These are phyloP conservation scores for Monomorium pharaonis DNA, from an alignment of 1,140 invertebrate species.

Conservation along the genomic window DNA sequence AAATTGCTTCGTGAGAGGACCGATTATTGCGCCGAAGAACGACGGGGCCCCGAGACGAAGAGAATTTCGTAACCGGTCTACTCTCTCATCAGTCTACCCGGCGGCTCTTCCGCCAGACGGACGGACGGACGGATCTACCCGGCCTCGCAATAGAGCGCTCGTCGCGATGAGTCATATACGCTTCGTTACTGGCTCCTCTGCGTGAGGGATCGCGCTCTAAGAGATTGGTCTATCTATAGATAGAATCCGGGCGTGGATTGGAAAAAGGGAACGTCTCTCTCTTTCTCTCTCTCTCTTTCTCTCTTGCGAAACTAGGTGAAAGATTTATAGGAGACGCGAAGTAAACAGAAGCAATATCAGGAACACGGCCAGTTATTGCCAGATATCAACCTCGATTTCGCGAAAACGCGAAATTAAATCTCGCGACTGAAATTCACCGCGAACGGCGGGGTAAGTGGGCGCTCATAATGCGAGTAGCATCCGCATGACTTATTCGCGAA, in stretches of 20 bases:
- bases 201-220: neutral
- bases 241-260: neutral
- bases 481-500: neutral
- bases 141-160: slow-evolving; percentile 36
- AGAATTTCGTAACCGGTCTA: slow-evolving; percentile 43
- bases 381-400: neutral
- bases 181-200: slow-evolving; percentile 16
- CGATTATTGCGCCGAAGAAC: slow-evolving; percentile 55
- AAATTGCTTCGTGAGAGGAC: slow-evolving; percentile 57
- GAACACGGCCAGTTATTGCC: neutral
- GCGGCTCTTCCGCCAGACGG: slow-evolving; percentile 32
- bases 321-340: neutral
- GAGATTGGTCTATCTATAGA: slow-evolving; percentile 25
- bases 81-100: slow-evolving; percentile 30
- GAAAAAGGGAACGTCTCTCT: neutral
- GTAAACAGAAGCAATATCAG: neutral
- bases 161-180: slow-evolving; percentile 37
- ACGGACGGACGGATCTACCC: slow-evolving; percentile 15
- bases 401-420: neutral
- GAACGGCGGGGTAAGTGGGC: neutral
- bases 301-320: neutral
- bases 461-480: neutral
- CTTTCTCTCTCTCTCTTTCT: no score
- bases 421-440: neutral
- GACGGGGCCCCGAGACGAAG: slow-evolving; percentile 23